phyloP scores from a whole-genome alignment of 2,888 invertebrate genomes.

The Dione juno region DNA sequence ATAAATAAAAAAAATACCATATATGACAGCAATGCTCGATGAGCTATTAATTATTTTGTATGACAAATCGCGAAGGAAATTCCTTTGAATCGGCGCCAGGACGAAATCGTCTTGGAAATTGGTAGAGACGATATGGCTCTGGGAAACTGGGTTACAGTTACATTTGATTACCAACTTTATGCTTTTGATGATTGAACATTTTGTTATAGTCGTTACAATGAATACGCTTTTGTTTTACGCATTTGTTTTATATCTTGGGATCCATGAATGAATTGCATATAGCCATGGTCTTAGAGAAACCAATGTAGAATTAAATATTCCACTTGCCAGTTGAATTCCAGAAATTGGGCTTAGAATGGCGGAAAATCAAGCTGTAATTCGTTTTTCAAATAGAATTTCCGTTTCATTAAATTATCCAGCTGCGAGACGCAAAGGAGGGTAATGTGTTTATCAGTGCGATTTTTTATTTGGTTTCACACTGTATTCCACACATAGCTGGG shows the following conservation, averaged over 20 bases:
- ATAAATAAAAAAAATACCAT: not conserved
- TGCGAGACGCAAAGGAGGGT: too few species aligned
- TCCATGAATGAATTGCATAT: too few species aligned
- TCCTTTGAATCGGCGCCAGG: conserved; percentile 42
- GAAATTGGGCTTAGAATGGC: too few species aligned
- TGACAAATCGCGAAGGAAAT: conserved; percentile 38
- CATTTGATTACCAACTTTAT: conserved; percentile 39
- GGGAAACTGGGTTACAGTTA: conserved; percentile 36
- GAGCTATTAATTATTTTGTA: conserved; percentile 40
- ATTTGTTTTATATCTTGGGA: not conserved
- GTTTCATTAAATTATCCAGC: too few species aligned
- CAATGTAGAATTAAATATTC: too few species aligned
- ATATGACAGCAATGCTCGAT: conserved; percentile 15
- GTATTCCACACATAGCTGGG: too few species aligned
- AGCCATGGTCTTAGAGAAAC: too few species aligned
- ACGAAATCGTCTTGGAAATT: conserved; percentile 41
- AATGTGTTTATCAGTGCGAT: too few species aligned
- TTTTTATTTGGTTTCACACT: too few species aligned
- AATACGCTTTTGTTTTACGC: conserved; percentile 1
- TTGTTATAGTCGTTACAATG: not conserved
- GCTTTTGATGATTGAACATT: conserved; percentile 1
- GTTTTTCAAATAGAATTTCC: too few species aligned
- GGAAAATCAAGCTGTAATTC: too few species aligned
- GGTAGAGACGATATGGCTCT: conserved; percentile 36
- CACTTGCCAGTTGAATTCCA: too few species aligned